A percentile compares a stretch with the other conserved stretches of the same genome.
Conservation (phyloP, 1,140 invertebrate genomes). For the Sycophila sp. region DNA sequence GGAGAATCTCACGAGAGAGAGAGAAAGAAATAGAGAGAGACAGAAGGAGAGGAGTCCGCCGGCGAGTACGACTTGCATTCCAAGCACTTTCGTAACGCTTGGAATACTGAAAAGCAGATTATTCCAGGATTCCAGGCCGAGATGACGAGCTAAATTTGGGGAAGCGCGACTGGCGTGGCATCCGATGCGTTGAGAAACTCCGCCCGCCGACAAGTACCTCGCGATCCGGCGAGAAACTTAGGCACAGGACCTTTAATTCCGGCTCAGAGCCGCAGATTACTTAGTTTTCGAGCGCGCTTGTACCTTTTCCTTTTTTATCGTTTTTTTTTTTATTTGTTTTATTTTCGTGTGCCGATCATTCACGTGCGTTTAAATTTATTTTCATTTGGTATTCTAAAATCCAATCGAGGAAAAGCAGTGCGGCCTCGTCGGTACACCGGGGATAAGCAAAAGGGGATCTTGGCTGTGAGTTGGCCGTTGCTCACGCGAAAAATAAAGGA, state of each 20-base stretch:
- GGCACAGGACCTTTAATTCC: not conserved
- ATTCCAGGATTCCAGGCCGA: conserved; percentile 50
- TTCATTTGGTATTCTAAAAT: no score
- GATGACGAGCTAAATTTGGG: conserved; percentile 54
- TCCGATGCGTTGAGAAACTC: conserved; percentile 48
- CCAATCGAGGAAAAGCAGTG: no score
- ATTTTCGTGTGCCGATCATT: not conserved
- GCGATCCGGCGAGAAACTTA: not conserved
- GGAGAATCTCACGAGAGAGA: not conserved
- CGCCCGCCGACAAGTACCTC: conserved; percentile 39
- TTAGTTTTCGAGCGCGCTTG: not conserved
- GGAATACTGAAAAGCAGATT: conserved; percentile 54
- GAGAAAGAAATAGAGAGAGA: not conserved
- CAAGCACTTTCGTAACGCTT: conserved; percentile 49
- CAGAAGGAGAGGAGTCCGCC: no score
- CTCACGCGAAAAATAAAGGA: no score
- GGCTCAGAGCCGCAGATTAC: not conserved
- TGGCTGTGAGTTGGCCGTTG: no score
- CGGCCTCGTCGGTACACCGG: no score
- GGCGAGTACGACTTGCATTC: conserved; percentile 42
- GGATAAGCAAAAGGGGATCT: no score
- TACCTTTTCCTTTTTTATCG: not conserved
- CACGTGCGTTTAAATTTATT: no score
- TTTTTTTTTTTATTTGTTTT: not conserved
- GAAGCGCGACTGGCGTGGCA: conserved; percentile 36